Conservation (phyloP, 2,113 vertebrate genomes). For the Grallaria varia region DNA sequence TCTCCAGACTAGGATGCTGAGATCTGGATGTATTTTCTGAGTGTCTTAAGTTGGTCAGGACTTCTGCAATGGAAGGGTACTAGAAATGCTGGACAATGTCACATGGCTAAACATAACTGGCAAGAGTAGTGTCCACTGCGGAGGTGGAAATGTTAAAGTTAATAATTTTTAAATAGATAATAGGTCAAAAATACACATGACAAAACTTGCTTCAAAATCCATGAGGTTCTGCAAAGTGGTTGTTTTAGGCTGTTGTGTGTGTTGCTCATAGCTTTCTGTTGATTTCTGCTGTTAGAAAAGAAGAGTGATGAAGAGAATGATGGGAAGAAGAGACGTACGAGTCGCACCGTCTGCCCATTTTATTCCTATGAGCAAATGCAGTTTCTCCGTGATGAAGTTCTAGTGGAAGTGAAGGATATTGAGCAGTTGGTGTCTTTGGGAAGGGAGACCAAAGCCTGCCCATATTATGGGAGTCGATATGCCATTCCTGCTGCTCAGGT, state of each 20-base stretch:
- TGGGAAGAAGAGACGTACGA: slow-evolving; percentile 72
- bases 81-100: not conserved
- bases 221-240: not conserved
- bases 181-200: not conserved
- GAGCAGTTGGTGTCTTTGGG: slow-evolving; percentile 88
- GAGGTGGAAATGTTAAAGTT: not conserved
- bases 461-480: slow-evolving; percentile 88
- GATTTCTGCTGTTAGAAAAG: slow-evolving; percentile 58
- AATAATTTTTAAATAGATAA: not conserved
- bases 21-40: not conserved
- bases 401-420: slow-evolving; percentile 86
- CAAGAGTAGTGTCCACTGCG: not conserved
- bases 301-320: slow-evolving; percentile 56
- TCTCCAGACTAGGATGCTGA: not conserved
- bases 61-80: not conserved
- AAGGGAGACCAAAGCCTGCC: slow-evolving; percentile 81
- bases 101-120: not conserved
- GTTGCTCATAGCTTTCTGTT: not conserved
- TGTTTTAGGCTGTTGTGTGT: not conserved
- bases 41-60: not conserved
- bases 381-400: slow-evolving; percentile 82
- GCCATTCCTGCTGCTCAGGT: slow-evolving; percentile 88
- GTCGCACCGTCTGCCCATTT: slow-evolving; percentile 78
- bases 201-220: not conserved
- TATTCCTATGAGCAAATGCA: slow-evolving; percentile 81